Conservation (phyloP, 2,113 vertebrate species). For the Dromaius novaehollandiae region DNA sequence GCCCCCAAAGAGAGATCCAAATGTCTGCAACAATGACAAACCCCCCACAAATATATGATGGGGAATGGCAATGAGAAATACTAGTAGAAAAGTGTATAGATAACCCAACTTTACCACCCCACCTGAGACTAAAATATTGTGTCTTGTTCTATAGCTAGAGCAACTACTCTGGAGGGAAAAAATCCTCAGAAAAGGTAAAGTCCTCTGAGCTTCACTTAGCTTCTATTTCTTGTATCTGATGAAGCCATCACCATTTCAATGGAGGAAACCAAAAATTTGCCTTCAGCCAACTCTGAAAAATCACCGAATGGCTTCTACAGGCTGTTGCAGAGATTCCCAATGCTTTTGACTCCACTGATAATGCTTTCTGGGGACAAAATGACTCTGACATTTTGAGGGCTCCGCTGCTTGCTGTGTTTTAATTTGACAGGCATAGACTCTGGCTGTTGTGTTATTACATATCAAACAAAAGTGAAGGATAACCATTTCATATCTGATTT, state of each 20-base stretch:
- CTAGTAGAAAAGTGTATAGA: not conserved
- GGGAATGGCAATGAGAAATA: not conserved
- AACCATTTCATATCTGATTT: not conserved
- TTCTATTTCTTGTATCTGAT: not conserved
- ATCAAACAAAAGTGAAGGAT: not conserved
- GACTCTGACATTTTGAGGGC: not conserved
- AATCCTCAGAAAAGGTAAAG: not conserved
- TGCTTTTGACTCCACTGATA: not conserved
- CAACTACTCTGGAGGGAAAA: not conserved
- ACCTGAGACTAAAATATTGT: not conserved
- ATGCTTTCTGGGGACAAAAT: not conserved
- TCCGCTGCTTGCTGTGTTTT: not conserved
- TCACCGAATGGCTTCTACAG: not conserved
- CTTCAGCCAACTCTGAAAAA: not conserved
- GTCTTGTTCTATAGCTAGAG: not conserved
- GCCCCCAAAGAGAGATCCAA: not conserved
- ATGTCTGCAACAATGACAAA: not conserved
- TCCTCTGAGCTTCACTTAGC: not conserved
- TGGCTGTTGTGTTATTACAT: not conserved
- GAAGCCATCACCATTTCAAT: not conserved
- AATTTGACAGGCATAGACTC: not conserved
- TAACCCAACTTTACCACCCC: not conserved
- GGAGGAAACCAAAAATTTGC: not conserved
- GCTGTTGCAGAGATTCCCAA: not conserved
- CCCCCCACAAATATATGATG: rapidly evolving